These are phyloP conservation scores for Idaea biselata DNA, from an alignment of 2,888 invertebrate genomes.

Conservation along the genomic window DNA sequence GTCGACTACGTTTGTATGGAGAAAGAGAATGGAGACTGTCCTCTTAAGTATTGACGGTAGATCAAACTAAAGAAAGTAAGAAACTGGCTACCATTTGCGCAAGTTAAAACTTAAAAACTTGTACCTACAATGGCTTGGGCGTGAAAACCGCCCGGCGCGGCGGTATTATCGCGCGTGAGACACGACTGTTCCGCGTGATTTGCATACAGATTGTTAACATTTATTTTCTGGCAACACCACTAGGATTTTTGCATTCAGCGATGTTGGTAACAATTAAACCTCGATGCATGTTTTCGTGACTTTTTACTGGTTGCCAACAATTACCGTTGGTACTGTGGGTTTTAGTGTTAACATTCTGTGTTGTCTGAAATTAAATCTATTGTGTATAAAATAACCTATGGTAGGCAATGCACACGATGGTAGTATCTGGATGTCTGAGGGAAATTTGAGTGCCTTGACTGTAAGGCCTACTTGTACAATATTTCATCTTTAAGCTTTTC, in stretches of 20 bases:
- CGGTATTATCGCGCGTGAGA: slow-evolving; percentile 49
- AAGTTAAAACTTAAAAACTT: slow-evolving; percentile 10
- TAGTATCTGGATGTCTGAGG: no score
- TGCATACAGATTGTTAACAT: slow-evolving; percentile 65
- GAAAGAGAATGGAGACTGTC: no score
- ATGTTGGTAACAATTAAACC: slow-evolving; percentile 36
- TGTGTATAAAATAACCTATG: not conserved
- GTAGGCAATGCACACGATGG: no score
- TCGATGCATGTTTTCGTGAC: slow-evolving; percentile 16
- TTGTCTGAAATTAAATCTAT: not conserved
- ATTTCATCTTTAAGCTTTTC: no score
- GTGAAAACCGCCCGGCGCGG: slow-evolving; percentile 31
- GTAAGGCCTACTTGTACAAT: no score
- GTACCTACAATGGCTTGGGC: slow-evolving; percentile 17
- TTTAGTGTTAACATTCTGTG: slow-evolving; percentile 2
- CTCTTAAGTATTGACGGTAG: no score
- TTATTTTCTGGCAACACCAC: slow-evolving; percentile 34
- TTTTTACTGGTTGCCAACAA: slow-evolving; percentile 12
- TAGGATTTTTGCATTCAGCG: slow-evolving; percentile 40
- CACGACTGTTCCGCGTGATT: slow-evolving; percentile 51
- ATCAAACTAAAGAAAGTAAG: slow-evolving; percentile 26
- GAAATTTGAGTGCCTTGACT: no score
- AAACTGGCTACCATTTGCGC: slow-evolving; percentile 24
- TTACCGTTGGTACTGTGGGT: slow-evolving; percentile 2
- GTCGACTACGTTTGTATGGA: no score